These are phyloP conservation scores for Xiphophorus birchmanni DNA, from an alignment of 2,797 vertebrate genomes.

Conservation along the genomic window DNA sequence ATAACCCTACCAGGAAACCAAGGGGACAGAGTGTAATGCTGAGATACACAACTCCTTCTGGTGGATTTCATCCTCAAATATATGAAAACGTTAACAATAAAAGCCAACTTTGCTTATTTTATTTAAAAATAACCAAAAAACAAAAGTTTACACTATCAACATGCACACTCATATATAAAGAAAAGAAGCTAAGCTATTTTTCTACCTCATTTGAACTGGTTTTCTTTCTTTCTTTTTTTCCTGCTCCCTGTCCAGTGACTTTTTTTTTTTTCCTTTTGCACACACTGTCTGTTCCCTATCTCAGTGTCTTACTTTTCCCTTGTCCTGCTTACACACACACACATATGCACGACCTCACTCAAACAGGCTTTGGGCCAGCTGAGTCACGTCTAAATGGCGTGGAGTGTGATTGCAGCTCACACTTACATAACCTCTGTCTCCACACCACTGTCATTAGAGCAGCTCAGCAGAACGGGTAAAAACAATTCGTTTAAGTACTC, in stretches of 20 bases:
- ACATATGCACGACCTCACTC: slow-evolving; percentile 1
- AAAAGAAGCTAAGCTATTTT: neutral
- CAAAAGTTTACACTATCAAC: neutral
- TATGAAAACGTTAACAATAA: slow-evolving; percentile 7
- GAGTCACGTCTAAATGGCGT: slow-evolving; percentile 81
- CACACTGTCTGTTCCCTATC: slow-evolving; percentile 6
- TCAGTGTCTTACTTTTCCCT: slow-evolving; percentile 4
- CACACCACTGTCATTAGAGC: slow-evolving; percentile 75
- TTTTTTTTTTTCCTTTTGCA: slow-evolving; percentile 1
- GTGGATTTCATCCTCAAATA: slow-evolving; percentile 20
- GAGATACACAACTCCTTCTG: slow-evolving; percentile 3
- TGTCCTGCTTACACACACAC: slow-evolving; percentile 15
- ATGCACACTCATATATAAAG: neutral
- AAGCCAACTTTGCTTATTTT: neutral
- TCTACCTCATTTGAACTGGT: neutral
- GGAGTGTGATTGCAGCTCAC: slow-evolving; percentile 76
- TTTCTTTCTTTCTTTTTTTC: neutral
- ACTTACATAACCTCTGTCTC: slow-evolving; percentile 83
- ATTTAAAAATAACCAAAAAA: slow-evolving; percentile 2
- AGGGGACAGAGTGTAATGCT: slow-evolving; percentile 46
- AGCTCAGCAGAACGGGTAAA: slow-evolving; percentile 60
- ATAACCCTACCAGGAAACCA: slow-evolving; percentile 66
- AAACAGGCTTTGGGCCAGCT: slow-evolving; percentile 72
- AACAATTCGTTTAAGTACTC: slow-evolving; percentile 72
- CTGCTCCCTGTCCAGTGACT: slow-evolving; percentile 7